These are phyloP conservation scores for Callinectes sapidus DNA, from an alignment of 2,888 invertebrate genomes.

Conservation along the genomic window DNA sequence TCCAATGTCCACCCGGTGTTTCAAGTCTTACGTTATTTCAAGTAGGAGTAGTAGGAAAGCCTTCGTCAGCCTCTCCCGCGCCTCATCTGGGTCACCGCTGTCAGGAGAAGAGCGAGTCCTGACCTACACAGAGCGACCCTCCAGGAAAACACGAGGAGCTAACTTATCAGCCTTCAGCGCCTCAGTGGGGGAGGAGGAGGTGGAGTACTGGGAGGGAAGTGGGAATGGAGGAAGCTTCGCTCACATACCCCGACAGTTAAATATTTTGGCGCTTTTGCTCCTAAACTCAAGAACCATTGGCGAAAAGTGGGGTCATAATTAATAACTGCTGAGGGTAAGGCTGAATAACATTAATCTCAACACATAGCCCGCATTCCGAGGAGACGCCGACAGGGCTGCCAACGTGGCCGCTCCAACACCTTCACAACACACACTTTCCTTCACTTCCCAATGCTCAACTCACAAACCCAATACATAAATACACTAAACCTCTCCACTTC, in stretches of 20 bases:
- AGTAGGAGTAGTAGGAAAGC: too few relatives aligned
- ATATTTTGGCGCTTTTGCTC: conserved; percentile 44
- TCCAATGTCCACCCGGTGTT: too few relatives aligned
- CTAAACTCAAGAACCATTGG: conserved; percentile 58
- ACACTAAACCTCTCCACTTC: background rate
- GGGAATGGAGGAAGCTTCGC: background rate
- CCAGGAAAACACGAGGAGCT: conserved; percentile 15
- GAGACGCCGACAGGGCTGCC: conserved; percentile 50
- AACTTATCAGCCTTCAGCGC: background rate
- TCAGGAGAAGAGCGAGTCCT: background rate
- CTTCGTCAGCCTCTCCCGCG: background rate
- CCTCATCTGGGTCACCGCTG: conserved; percentile 24
- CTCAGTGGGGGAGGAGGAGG: background rate
- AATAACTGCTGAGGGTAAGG: conserved; percentile 60
- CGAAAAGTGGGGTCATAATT: conserved; percentile 62
- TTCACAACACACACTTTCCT: background rate
- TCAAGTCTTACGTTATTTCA: too few relatives aligned
- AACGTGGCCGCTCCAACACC: background rate
- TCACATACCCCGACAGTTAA: conserved; percentile 50
- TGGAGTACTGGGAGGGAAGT: background rate
- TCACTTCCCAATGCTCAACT: background rate
- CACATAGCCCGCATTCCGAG: conserved; percentile 66
- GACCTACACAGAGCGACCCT: background rate
- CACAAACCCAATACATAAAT: background rate
- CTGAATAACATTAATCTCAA: conserved; percentile 66